phyloP scores from a whole-genome alignment of 2,113 vertebrate genomes.

The Cygnus buccinator region DNA sequence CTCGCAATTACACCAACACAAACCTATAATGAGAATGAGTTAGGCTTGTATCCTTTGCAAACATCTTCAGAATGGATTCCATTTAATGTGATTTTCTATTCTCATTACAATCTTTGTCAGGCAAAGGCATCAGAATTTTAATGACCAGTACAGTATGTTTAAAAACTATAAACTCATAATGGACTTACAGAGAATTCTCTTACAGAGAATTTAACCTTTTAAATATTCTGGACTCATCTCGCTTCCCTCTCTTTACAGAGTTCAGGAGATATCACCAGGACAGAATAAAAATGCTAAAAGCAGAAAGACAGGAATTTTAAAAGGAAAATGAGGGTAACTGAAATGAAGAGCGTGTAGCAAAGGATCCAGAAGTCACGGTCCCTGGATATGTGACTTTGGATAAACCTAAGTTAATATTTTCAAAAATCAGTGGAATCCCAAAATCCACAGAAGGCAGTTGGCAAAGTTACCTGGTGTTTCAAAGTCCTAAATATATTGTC shows the following conservation, averaged over 20 bases:
- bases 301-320: not conserved
- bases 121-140: constrained; percentile 38
- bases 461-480: not conserved
- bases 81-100: constrained; percentile 52
- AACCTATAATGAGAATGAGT: constrained; percentile 42
- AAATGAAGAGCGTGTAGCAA: not conserved
- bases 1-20: constrained; percentile 41
- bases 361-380: not conserved
- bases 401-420: not conserved
- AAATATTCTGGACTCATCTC: not conserved
- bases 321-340: not conserved
- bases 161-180: constrained; percentile 39
- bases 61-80: constrained; percentile 43
- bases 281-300: not conserved
- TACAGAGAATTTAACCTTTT: constrained; percentile 4
- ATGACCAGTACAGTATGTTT: constrained; percentile 37
- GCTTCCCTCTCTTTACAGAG: not conserved
- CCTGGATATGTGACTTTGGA: not conserved
- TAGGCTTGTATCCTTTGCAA: constrained; percentile 29
- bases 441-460: not conserved
- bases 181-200: not conserved
- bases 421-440: not conserved
- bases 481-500: not conserved
- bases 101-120: constrained; percentile 37
- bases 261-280: not conserved